phyloP scores from a whole-genome alignment of 2,888 invertebrate species.

The Acrobasis consociella region DNA sequence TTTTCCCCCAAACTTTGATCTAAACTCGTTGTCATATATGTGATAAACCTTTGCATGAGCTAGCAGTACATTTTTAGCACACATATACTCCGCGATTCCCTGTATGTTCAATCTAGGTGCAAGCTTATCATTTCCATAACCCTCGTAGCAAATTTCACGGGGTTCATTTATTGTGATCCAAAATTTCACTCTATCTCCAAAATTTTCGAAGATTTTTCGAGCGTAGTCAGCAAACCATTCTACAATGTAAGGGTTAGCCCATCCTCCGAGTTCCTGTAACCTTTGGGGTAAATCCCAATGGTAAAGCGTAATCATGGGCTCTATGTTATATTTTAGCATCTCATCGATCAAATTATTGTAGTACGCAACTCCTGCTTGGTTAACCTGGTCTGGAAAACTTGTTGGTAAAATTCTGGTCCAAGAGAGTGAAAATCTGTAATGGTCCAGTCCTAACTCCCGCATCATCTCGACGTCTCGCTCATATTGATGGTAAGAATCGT shows the following conservation, averaged over 20 bases:
- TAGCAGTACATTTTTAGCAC: constrained; percentile 43
- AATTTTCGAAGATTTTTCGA: constrained; percentile 45
- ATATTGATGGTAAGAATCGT: constrained; percentile 80
- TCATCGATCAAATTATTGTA: constrained; percentile 64
- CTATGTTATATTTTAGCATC: constrained; percentile 73
- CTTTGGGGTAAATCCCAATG: constrained; percentile 65
- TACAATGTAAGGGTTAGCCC: constrained; percentile 55
- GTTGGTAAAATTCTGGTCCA: constrained; percentile 83
- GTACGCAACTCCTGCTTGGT: constrained; percentile 42
- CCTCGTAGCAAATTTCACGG: constrained; percentile 39
- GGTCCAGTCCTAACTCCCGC: constrained; percentile 55
- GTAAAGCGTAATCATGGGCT: constrained; percentile 74
- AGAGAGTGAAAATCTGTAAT: constrained; percentile 76
- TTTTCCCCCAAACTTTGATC: constrained; percentile 32
- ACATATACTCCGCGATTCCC: constrained; percentile 69
- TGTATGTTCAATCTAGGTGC: constrained; percentile 28
- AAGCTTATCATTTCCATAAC: constrained; percentile 33
- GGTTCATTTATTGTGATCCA: constrained; percentile 80
- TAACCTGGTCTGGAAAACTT: constrained; percentile 80
- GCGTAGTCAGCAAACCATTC: constrained; percentile 60
- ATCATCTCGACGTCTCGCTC: constrained; percentile 67
- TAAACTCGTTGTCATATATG: constrained; percentile 38
- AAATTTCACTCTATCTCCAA: constrained; percentile 53
- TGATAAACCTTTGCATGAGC: constrained; percentile 40
- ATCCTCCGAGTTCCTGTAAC: constrained; percentile 58